Percentiles rank a stretch among this genome's conserved stretches.
phyloP scores from a whole-genome alignment of 2,113 vertebrate genomes.

The Stictonetta naevosa region DNA sequence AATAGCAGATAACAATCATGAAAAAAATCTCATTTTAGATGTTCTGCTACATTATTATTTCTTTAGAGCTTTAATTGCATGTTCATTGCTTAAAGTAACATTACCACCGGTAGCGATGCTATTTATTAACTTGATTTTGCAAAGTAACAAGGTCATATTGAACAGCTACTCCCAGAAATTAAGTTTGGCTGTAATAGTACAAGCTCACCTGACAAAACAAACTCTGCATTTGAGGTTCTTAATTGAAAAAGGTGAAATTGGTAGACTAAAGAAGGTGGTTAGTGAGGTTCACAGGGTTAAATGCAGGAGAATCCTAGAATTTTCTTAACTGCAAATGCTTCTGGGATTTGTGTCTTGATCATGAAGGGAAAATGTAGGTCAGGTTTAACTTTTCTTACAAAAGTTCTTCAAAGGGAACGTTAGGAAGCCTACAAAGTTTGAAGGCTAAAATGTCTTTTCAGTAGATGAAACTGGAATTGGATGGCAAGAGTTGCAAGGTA shows the following conservation, averaged over 20 bases:
- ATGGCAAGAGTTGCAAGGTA: background rate
- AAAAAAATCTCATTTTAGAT: background rate
- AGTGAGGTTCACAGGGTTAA: background rate
- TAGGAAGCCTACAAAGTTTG: background rate
- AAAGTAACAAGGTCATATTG: background rate
- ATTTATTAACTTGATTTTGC: background rate
- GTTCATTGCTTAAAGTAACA: background rate
- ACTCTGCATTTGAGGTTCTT: background rate
- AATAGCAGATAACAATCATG: background rate
- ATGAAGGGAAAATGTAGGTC: background rate
- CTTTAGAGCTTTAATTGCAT: background rate
- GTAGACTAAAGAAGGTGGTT: background rate
- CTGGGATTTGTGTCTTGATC: background rate
- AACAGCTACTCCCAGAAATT: background rate
- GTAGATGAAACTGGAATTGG: background rate
- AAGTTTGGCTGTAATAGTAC: background rate
- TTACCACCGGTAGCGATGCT: background rate
- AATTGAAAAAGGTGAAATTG: background rate
- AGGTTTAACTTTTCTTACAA: background rate
- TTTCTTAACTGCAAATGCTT: background rate
- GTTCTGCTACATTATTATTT: background rate
- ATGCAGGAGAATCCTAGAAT: background rate
- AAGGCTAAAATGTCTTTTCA: background rate
- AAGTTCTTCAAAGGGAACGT: background rate
- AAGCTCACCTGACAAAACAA: background rate